phyloP scores from a whole-genome alignment of 92 coral and sea anemone species.

The Ricordea florida region DNA sequence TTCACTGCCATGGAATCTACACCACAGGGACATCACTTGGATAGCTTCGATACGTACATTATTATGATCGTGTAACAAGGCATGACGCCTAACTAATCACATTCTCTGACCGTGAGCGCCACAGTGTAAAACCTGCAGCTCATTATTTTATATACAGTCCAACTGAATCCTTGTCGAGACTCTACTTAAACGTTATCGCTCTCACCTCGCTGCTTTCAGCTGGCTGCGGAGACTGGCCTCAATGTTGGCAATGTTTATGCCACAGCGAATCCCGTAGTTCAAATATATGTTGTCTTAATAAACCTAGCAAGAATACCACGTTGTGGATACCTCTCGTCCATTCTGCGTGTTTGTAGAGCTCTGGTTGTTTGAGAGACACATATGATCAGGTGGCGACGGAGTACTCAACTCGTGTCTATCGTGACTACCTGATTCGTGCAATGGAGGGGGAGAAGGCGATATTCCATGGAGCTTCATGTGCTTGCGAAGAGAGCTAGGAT shows the following conservation, averaged over 20 bases:
- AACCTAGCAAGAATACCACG: conserved; percentile 72
- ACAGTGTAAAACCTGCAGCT: conserved; percentile 16
- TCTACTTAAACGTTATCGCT: not conserved
- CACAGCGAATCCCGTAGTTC: not conserved
- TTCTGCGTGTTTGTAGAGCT: conserved; percentile 39
- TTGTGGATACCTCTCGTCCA: conserved; percentile 63
- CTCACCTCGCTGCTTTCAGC: not conserved
- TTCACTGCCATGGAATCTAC: conserved; percentile 10
- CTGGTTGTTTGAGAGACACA: conserved; percentile 47
- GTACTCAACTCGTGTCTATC: conserved; percentile 57
- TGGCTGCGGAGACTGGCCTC: not conserved
- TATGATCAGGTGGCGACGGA: conserved; percentile 70
- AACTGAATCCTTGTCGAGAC: conserved; percentile 1
- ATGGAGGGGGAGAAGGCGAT: conserved; percentile 87
- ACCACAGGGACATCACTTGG: conserved; percentile 39
- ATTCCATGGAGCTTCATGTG: conserved; percentile 97
- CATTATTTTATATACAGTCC: conserved; percentile 35
- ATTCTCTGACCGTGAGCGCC: conserved; percentile 36
- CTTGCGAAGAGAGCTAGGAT: conserved; percentile 96
- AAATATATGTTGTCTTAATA: not conserved
- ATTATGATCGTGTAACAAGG: conserved; percentile 40
- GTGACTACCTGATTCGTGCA: conserved; percentile 54
- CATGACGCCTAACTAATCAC: conserved; percentile 49
- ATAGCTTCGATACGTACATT: conserved; percentile 37
- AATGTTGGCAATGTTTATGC: not conserved